Base-by-base conservation (phyloP, 2,797 vertebrate genomes). In the Cercopithecus petaurista region DNA sequence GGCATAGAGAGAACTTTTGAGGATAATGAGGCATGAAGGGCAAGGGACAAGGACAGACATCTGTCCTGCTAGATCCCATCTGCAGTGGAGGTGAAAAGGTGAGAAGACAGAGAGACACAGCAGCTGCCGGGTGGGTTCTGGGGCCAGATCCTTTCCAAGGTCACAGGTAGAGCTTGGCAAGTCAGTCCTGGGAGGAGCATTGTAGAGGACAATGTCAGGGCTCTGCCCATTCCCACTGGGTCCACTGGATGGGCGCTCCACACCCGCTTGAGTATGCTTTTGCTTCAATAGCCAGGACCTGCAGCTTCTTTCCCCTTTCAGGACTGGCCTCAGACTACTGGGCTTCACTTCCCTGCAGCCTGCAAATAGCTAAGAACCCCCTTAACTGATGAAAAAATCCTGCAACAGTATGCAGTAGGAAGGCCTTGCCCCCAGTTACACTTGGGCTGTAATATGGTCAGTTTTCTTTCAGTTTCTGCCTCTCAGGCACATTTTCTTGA, bases 401-500 rank as follows among this genome's bases (percentile, higher is more conserved):
- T 86, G 17, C 5, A 28, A 15, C 48, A 17, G 48, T 50, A 50
- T 17, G 5, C 46, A 46, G 24, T 41, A 39, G 19, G 36, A 52
- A 52, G 30, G 57, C 55, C 30, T 4, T 72, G 39, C 26, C 33
- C 4, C 72, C 19, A 17, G 1, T 50, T 50, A 84, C 13, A 41
- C 11, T 28, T 76, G 19, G 17, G 28, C 30, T 59, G 4, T 9
- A 87, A 64, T 6, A 48, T 11, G 17, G 61, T 52, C 7, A 33
- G 10, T 33, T 83, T 39, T 77, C 22, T 85, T 89, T 88, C 28
- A 33, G 15, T 36, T 26, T 83, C 13, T 80, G 50, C 77, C 39
- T 93, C n/a, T 50, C 59, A 73, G 50, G 28, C 13, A 57, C 30
- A n/a, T 85, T 94, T 95, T 67, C 80, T 86, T 87, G 76, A 86